A percentile compares a stretch with the other conserved stretches of the same genome.
These are phyloP conservation scores for Rhorus exstirpatorius DNA, from an alignment of 2,888 invertebrate genomes.

Conservation along the genomic window DNA sequence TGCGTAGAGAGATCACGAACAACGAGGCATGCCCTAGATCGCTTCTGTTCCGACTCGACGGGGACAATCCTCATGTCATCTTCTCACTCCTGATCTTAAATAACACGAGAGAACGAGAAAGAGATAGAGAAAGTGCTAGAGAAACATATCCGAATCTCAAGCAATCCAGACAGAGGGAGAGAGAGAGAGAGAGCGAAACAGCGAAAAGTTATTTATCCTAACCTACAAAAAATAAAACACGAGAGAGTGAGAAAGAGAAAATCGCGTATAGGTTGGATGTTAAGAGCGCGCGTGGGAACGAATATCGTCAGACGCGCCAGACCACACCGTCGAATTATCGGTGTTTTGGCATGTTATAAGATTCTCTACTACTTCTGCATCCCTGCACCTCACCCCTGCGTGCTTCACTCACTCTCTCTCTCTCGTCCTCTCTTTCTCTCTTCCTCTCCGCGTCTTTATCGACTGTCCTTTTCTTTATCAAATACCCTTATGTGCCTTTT, in stretches of 20 bases:
- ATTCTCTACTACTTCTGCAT: slow-evolving; percentile 64
- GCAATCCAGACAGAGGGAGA: background rate
- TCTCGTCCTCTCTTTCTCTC: background rate
- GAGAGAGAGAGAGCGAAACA: background rate
- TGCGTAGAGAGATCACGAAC: slow-evolving; percentile 32
- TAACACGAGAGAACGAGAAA: slow-evolving; percentile 2
- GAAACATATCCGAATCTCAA: background rate
- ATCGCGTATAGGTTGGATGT: slow-evolving; percentile 45
- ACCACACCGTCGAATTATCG: slow-evolving; percentile 86
- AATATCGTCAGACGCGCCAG: slow-evolving; percentile 82
- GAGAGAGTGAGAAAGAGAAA: slow-evolving; percentile 33
- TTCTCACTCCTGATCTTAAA: slow-evolving; percentile 15
- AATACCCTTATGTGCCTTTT: slow-evolving; percentile 12
- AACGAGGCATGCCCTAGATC: slow-evolving; percentile 16
- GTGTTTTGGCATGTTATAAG: slow-evolving; percentile 85
- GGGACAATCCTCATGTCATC: slow-evolving; percentile 37
- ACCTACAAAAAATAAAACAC: slow-evolving; percentile 17
- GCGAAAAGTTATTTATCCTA: slow-evolving; percentile 22
- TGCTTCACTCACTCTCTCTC: background rate
- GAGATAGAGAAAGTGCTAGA: background rate
- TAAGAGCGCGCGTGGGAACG: slow-evolving; percentile 82
- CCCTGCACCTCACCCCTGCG: slow-evolving; percentile 29
- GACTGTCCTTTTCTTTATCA: slow-evolving; percentile 23
- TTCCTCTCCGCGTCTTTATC: slow-evolving; percentile 14
- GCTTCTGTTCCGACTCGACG: slow-evolving; percentile 19